Percentiles rank a stretch among this genome's conserved stretches.
phyloP scores from a whole-genome alignment of 1,140 invertebrate genomes.

The Trichoplusia ni region DNA sequence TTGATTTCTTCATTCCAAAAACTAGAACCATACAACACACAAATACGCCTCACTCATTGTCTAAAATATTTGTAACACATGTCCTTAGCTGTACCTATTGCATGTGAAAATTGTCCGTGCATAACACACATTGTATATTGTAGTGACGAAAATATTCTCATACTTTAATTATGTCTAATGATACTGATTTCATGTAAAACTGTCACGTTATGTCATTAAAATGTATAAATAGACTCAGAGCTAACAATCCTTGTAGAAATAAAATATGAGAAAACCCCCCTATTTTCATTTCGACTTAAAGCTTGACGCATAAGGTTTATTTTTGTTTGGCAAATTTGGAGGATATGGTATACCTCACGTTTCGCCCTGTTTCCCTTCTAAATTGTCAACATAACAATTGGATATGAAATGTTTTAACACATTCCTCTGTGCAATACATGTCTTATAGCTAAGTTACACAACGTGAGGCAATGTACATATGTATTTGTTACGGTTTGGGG shows the following conservation, averaged over 20 bases:
- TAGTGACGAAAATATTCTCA: constrained; percentile 18
- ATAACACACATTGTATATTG: background rate
- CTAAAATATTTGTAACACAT: constrained; percentile 2
- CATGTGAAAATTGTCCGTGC: constrained; percentile 5
- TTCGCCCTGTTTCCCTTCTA: constrained; percentile 63
- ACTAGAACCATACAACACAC: too few relatives aligned
- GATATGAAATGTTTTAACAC: constrained; percentile 41
- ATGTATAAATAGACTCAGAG: constrained; percentile 31
- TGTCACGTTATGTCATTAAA: constrained; percentile 37
- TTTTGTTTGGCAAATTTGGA: constrained; percentile 8
- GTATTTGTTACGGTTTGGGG: background rate
- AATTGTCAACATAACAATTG: constrained; percentile 59
- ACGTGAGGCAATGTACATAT: background rate
- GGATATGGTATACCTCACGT: constrained; percentile 47
- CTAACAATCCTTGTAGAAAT: constrained; percentile 23
- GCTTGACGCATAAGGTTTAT: background rate
- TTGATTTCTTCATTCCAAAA: too few relatives aligned
- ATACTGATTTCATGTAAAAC: constrained; percentile 27
- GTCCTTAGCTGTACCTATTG: too few relatives aligned
- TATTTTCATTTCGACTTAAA: background rate
- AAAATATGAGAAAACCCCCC: background rate
- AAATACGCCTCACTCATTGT: too few relatives aligned
- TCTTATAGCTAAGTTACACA: constrained; percentile 16
- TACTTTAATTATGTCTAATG: constrained; percentile 25
- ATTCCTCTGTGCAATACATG: constrained; percentile 21